A percentile compares a stretch with the other conserved stretches of the same genome.
Conservation (phyloP, 2,888 invertebrate genomes). For the Drosophila limbata region DNA sequence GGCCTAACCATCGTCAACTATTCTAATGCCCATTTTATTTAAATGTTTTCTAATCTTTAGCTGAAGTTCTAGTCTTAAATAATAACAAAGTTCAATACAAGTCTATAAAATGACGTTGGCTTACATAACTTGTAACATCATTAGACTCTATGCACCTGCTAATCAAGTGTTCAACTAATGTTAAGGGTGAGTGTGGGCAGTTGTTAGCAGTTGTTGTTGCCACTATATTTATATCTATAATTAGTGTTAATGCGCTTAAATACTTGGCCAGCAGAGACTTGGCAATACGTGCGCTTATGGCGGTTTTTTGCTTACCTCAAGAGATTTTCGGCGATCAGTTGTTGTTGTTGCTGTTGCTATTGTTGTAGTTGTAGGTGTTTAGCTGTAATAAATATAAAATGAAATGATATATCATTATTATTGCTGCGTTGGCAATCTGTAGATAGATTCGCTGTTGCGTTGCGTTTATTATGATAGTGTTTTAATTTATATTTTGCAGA, state of each 20-base stretch:
- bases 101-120: background rate
- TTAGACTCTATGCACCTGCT: conserved; percentile 11
- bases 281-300: conserved; percentile 40
- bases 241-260: conserved; percentile 27
- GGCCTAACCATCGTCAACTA: background rate
- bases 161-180: conserved; percentile 19
- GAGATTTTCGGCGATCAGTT: conserved; percentile 20
- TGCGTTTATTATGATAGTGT: conserved; percentile 15
- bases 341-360: background rate
- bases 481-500: conserved; percentile 13
- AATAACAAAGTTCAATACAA: background rate
- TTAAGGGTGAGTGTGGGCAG: background rate
- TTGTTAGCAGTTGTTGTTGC: conserved; percentile 4
- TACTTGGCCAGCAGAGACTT: conserved; percentile 2
- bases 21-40: background rate
- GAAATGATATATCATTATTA: conserved; percentile 37
- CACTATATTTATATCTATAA: conserved; percentile 16
- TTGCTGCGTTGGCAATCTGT: conserved; percentile 33
- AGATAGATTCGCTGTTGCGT: background rate
- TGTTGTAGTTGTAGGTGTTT: conserved; percentile 24
- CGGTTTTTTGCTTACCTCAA: conserved; percentile 45
- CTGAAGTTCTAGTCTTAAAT: background rate
- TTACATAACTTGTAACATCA: conserved; percentile 2
- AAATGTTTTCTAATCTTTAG: background rate
- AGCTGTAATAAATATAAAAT: conserved; percentile 44